Evolutionary conservation across 2,888 invertebrate genomes (phyloP), one percentile per base, ranked within the genome.

Genomic region (Saturnia pavonia): DNA sequence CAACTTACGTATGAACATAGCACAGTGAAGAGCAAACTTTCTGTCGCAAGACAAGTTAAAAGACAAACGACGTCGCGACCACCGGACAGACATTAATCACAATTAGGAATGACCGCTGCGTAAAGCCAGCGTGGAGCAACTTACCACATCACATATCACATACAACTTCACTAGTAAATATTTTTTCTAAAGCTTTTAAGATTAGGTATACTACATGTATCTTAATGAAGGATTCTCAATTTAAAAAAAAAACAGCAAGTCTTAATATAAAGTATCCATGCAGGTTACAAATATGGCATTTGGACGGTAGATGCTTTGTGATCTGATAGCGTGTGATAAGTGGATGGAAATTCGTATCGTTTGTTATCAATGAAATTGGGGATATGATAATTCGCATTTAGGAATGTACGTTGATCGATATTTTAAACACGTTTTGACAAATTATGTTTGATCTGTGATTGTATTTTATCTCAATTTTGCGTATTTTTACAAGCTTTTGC

Each of bases 51-150:
- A 76, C 78, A 80, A 81, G 77, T 77, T 77, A 87, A 91, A 90
- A 91, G 90, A 91, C 90, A 91, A 91, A 91, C 86, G 92, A 90
- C 85, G 85, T 76, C 78, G 83, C 82, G 83, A 85, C 85, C 84
- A 81, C 80, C 78, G 79, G 77, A 76, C 77, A 71, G 71, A 75
- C 88, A 91, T 93, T 91, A 84, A 91, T 93, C 91, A 92, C 91
- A 92, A 93, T 92, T 92, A 92, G 88, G 79, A 85, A 81, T 81
- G 85, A 82, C 82, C 84, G 77, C 80, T n/a, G 45, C 43, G 45
- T 48, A 19, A n/a, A 16, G 43, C 40, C 45, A 25, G 48, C 43
- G 1, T 27, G 22, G 25, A 19, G 14, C 25, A 27, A 45, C 27
- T 43, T n/a, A n/a, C n/a, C n/a, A n/a, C n/a, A n/a, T 45, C 48